These are phyloP conservation scores for Neotoma lepida DNA, from an alignment of 2,113 vertebrate genomes.

Conservation along the genomic window DNA sequence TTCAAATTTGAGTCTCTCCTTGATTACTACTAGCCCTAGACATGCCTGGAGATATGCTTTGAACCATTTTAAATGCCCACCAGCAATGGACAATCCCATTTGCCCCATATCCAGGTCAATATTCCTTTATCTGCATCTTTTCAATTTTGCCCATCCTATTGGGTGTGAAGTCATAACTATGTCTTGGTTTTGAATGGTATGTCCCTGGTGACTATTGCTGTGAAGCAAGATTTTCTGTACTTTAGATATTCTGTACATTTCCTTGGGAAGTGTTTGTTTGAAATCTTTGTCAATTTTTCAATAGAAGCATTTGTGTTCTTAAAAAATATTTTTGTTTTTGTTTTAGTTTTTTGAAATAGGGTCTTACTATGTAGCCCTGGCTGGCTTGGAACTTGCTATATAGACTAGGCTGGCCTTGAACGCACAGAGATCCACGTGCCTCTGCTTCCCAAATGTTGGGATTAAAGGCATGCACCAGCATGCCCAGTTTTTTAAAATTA, in stretches of 20 bases:
- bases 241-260: neutral
- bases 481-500: neutral
- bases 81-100: neutral
- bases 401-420: too few relatives aligned
- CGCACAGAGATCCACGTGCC: neutral
- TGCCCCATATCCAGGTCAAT: neutral
- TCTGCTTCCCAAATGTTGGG: neutral
- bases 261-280: neutral
- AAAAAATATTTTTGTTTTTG: neutral
- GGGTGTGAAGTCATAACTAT: neutral
- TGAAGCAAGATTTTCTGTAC: neutral
- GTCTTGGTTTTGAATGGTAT: neutral
- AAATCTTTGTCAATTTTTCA: neutral
- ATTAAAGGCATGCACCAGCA: neutral
- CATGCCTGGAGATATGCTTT: neutral
- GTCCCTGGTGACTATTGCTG: neutral
- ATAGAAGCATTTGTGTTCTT: neutral
- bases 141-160: neutral
- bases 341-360: neutral
- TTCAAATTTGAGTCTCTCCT: neutral
- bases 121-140: neutral
- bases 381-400: neutral
- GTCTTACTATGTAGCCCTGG: neutral
- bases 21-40: neutral
- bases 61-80: neutral